phyloP scores from a whole-genome alignment of 2,797 vertebrate genomes.

The Taeniopygia guttata region DNA sequence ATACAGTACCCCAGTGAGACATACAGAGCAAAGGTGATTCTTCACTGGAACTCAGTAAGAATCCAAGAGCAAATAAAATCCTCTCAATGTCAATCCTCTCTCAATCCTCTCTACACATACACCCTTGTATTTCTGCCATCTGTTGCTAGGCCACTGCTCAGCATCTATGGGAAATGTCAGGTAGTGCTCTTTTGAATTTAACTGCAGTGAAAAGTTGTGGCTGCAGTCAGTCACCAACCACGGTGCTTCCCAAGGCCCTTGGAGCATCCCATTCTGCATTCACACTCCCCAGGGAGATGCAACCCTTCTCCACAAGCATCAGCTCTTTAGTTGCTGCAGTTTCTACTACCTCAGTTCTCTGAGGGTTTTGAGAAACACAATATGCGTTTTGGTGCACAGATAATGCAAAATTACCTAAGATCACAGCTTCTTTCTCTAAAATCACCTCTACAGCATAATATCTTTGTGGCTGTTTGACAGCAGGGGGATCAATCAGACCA shows the following conservation, averaged over 20 bases:
- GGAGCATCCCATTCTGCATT: not conserved
- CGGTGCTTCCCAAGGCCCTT: not conserved
- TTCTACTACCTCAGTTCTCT: not conserved
- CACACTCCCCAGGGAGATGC: not conserved
- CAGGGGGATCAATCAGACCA: not conserved
- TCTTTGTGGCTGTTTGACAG: not conserved
- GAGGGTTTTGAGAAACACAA: not conserved
- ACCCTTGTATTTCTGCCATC: not conserved
- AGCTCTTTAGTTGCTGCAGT: not conserved
- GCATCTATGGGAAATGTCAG: not conserved
- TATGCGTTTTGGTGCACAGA: not conserved
- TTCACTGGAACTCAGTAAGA: too few relatives aligned
- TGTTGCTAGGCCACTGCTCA: not conserved
- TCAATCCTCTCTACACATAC: rapidly evolving
- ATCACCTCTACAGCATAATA: not conserved
- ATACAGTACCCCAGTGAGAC: too few relatives aligned
- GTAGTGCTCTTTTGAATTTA: not conserved
- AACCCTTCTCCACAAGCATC: not conserved
- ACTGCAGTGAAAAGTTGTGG: not conserved
- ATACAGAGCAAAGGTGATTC: too few relatives aligned
- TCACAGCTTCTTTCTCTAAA: not conserved
- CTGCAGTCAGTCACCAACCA: not conserved
- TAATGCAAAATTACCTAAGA: not conserved
- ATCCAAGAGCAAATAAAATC: too few relatives aligned
- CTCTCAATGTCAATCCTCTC: not conserved